Base-by-base conservation (phyloP, 2,797 vertebrate genomes). In the Champsocephalus gunnari region DNA sequence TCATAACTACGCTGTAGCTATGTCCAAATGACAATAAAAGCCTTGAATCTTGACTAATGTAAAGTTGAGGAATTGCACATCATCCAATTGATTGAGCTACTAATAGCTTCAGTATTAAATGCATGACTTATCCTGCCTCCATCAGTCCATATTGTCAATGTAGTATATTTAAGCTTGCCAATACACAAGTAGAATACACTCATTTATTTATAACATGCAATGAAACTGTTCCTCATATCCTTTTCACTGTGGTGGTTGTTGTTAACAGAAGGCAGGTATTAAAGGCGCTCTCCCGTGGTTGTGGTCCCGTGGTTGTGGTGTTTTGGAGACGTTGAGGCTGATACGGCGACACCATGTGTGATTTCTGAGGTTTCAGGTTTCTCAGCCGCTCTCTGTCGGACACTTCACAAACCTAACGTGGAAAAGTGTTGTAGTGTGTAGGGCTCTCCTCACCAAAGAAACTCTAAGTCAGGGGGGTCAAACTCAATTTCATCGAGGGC, bases 361-460 rank as follows among this genome's bases (percentile, higher is more conserved):
- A 88, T 90, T 59, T 74, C 34, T 80, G 56, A 14, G 67, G 81
- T 81, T 58, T 92, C 91, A 80, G 83, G 88, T 93, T 93, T 93
- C 91, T 79, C 75, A 8, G 45, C 77, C 77, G 74, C 75, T 86
- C 45, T 58, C 67, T 13, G 69, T 85, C 78, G 54, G 43, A 70
- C 57, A 14, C 61, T 41, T 81, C 69, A 59, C 50, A 57, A 32
- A 64, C 67, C 48, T 34, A 68, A 57, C 16, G 56, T 59, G 68
- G 71, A 79, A 63, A 68, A 63, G 13, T 17, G 51, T 48, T 7
- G 38, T 0, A 4, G 9, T 14, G 53, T 11, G 28, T 6, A 34
- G 34, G 34, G 8, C 28, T 28, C 28, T 28, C 28, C 28, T 5
- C 4, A 5, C 28, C 28, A 28, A 28, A 28, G 28, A 28, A 28